Evolutionary conservation across 2,888 invertebrate species (phyloP), one percentile per base, ranked within the genome.

Genomic region (Platypus cylindrus): DNA sequence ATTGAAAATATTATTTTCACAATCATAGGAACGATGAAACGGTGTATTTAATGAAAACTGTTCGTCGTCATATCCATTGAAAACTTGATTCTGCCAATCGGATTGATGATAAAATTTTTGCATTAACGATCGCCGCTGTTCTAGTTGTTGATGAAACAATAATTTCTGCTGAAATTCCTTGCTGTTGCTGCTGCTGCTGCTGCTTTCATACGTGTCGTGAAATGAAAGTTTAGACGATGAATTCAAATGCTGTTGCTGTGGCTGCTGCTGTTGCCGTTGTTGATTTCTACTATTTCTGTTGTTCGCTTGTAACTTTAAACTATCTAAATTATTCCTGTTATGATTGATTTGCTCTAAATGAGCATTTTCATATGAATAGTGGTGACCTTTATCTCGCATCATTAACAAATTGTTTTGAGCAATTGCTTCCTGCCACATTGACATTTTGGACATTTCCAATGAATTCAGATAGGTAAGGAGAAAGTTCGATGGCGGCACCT

Each of bases 351-450:
- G 31, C 41, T 38, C 34, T 48, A 39, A 24, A 16, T 31, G 50
- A 15, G 50, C 44, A 31, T 46, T 45, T 26, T 58, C 58, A 28
- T 52, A 50, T 11, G 50, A 49, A n/a, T n/a, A n/a, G n/a, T n/a
- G n/a, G n/a, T n/a, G n/a, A 32, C 46, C 49, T 40, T 58, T 58
- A 33, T 51, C 52, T 31, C 56, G 46, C 17, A 58, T 37, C 38
- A 57, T 43, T n/a, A n/a, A n/a, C n/a, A n/a, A n/a, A 37, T 51
- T 55, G 7, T 56, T 54, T 45, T 59, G 59, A 37, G 70, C 62
- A 62, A 77, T 66, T 2, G 72, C 71, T 53, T 80, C 78, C 49
- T 79, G 78, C 77, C 79, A 78, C 66, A 78, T 68, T 1, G 73
- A 72, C 46, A 72, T 59, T 46, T 73, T 68, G 1, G 73, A 72